Evolutionary conservation across 2,113 vertebrate genomes (phyloP).

Genomic region (Oryzias celebensis): DNA sequence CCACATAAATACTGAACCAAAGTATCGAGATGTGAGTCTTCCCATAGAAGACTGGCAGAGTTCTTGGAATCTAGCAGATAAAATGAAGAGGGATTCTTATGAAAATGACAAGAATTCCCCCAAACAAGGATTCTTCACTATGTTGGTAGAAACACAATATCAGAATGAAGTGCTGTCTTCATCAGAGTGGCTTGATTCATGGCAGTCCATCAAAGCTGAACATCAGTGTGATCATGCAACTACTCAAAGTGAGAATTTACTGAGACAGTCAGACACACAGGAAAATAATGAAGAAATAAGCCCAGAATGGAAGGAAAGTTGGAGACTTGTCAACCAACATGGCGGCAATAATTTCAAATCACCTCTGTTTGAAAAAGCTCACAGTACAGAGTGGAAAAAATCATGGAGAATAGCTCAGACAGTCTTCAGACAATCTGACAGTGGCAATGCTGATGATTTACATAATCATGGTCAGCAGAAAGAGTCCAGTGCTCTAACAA

Average conservation of each 20-base stretch:
- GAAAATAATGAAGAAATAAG: neutral
- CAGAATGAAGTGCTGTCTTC: slow-evolving; percentile 20
- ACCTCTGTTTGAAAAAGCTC: neutral
- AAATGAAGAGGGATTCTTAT: slow-evolving; percentile 1
- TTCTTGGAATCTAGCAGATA: slow-evolving; percentile 57
- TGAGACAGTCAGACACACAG: neutral
- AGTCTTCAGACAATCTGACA: slow-evolving; percentile 7
- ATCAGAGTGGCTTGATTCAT: slow-evolving; percentile 61
- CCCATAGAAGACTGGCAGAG: slow-evolving; percentile 44
- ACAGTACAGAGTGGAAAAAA: slow-evolving; percentile 31
- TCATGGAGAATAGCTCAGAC: slow-evolving; percentile 47
- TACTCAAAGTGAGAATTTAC: neutral
- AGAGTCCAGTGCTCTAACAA: neutral
- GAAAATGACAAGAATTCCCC: neutral
- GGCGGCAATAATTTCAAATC: slow-evolving; percentile 15
- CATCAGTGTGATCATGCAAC: neutral
- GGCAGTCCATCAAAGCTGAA: slow-evolving; percentile 51
- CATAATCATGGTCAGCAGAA: neutral
- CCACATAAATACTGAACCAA: slow-evolving; percentile 13
- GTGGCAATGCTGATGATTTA: neutral
- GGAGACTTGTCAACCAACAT: slow-evolving; percentile 52
- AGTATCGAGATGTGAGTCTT: slow-evolving; percentile 13
- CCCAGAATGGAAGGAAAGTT: slow-evolving; percentile 40
- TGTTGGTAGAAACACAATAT: slow-evolving; percentile 31
- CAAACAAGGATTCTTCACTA: slow-evolving; percentile 21